Conservation (phyloP, 2,113 vertebrate species). For the Oreotragus oreotragus region DNA sequence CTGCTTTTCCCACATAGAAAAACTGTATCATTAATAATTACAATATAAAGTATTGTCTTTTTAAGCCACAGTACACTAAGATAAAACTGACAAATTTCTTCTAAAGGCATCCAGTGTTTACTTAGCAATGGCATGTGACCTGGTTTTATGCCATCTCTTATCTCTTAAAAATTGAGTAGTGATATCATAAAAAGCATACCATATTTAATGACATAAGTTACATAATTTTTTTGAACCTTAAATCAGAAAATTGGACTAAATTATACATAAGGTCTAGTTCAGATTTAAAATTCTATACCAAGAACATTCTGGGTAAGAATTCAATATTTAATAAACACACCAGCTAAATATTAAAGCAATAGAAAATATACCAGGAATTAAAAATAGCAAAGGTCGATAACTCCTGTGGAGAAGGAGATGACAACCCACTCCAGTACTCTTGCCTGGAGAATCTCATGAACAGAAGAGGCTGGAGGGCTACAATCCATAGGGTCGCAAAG, state of each 20-base stretch:
- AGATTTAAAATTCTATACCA: background rate
- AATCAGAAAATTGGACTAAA: background rate
- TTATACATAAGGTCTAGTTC: background rate
- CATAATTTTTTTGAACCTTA: background rate
- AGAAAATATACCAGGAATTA: background rate
- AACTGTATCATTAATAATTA: background rate
- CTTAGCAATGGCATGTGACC: background rate
- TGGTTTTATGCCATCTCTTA: background rate
- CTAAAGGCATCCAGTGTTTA: background rate
- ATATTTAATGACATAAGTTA: background rate
- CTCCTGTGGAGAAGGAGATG: background rate
- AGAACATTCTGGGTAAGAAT: background rate
- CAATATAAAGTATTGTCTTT: background rate
- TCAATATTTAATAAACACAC: background rate
- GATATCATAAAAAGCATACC: background rate
- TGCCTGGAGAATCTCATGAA: background rate
- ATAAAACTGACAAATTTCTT: background rate
- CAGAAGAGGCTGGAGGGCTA: background rate
- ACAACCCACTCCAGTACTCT: background rate
- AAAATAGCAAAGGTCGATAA: background rate
- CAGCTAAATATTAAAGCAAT: background rate
- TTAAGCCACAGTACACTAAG: background rate
- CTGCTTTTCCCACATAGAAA: background rate
- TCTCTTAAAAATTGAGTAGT: background rate
- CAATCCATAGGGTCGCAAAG: background rate